A percentile compares a stretch with the other conserved stretches of the same genome.
Conservation (phyloP, 2,113 vertebrate genomes). For the Gymnocephalus cernua region DNA sequence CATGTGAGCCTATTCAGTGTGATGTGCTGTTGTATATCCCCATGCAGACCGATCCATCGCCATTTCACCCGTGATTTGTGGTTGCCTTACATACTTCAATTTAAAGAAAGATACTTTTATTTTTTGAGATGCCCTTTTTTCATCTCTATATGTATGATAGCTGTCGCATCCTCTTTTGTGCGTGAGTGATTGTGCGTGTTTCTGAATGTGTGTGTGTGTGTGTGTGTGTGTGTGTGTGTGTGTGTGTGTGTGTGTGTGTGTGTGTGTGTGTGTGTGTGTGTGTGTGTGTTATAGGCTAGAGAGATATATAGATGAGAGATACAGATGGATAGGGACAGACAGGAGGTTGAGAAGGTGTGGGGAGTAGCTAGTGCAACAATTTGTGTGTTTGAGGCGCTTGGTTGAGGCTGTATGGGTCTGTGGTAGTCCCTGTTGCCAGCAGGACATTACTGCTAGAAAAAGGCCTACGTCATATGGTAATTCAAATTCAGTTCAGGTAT, state of each 20-base stretch:
- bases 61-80: constrained; percentile 44
- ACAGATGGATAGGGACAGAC: constrained; percentile 43
- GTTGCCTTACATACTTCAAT: constrained; percentile 30
- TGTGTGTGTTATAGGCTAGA: background rate
- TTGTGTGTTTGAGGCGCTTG: constrained; percentile 67
- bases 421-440: constrained; percentile 70
- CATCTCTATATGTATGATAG: constrained; percentile 7
- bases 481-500: constrained; percentile 84
- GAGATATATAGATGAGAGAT: constrained; percentile 25
- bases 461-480: constrained; percentile 82
- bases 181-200: constrained; percentile 30
- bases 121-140: background rate
- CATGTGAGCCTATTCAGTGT: constrained; percentile 7
- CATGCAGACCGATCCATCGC: constrained; percentile 32
- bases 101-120: constrained; percentile 40
- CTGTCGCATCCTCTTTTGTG: constrained; percentile 64
- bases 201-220: constrained; percentile 20
- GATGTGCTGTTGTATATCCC: constrained; percentile 3
- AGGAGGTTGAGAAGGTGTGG: constrained; percentile 38
- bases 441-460: constrained; percentile 72
- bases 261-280: constrained; percentile 22
- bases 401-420: constrained; percentile 42
- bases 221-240: constrained; percentile 21
- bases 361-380: constrained; percentile 72
- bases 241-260: constrained; percentile 4